phyloP scores from a whole-genome alignment of 2,113 vertebrate species.

The Willisornis vidua region DNA sequence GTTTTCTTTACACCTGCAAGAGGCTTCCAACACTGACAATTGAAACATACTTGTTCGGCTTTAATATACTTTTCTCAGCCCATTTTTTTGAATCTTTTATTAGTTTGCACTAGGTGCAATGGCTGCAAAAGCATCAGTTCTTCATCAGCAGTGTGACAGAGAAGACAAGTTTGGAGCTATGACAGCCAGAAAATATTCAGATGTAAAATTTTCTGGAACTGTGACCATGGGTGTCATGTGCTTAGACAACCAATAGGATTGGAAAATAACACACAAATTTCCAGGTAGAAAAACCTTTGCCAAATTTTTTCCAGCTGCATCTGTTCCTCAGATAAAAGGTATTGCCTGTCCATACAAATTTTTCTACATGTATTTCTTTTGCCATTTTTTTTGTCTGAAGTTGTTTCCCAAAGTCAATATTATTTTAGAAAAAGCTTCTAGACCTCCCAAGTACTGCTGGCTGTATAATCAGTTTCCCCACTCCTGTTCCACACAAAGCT shows the following conservation, averaged over 20 bases:
- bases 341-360: neutral
- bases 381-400: neutral
- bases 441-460: neutral
- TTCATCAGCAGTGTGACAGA: neutral
- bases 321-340: neutral
- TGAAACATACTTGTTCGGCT: neutral
- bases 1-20: neutral
- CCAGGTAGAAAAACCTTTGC: neutral
- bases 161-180: neutral
- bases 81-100: neutral
- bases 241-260: rapidly evolving
- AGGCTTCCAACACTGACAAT: neutral
- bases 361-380: neutral
- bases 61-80: neutral
- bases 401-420: neutral
- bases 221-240: neutral
- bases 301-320: neutral
- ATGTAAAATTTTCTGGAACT: neutral
- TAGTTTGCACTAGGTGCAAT: neutral
- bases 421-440: neutral
- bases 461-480: neutral
- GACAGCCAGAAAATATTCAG: neutral
- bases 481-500: neutral
- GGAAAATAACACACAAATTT: neutral
- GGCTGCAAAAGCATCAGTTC: neutral